Percentiles rank a stretch among this genome's conserved stretches.
phyloP scores from a whole-genome alignment of 2,113 vertebrate species.

The Rhombomys opimus region DNA sequence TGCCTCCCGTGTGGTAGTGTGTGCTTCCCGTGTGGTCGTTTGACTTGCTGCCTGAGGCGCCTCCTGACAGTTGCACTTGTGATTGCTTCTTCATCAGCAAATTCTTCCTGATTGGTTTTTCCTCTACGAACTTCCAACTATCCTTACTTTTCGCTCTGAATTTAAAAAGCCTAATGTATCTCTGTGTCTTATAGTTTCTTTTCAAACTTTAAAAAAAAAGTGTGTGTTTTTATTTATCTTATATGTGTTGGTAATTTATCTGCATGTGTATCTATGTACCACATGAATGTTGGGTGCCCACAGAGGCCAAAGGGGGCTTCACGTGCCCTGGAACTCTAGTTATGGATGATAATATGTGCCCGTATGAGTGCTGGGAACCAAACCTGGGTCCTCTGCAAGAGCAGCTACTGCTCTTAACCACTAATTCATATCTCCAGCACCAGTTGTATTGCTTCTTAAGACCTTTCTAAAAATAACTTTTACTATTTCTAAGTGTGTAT shows the following conservation, averaged over 20 bases:
- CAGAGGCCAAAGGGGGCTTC: not conserved
- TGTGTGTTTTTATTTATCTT: not conserved
- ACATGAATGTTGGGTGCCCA: not conserved
- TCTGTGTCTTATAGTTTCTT: not conserved
- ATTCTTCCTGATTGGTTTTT: not conserved
- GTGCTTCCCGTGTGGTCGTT: not conserved
- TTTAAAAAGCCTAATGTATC: constrained; percentile 8
- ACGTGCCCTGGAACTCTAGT: not conserved
- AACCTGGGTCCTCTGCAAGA: not conserved
- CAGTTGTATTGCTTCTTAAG: not conserved
- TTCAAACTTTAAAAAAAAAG: not conserved
- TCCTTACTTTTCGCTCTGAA: not conserved
- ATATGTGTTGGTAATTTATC: not conserved
- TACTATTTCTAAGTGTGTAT: not conserved
- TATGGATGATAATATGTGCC: not conserved
- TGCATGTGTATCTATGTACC: not conserved
- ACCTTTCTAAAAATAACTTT: not conserved
- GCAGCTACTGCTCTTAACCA: not conserved
- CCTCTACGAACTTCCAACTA: not conserved
- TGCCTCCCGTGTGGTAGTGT: not conserved
- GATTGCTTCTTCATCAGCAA: not conserved
- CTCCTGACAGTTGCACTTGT: not conserved
- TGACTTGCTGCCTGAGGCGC: not conserved
- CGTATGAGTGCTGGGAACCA: not conserved
- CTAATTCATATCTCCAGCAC: not conserved